Base-by-base conservation (phyloP, 2,113 vertebrate species). In the Scatophagus argus region DNA sequence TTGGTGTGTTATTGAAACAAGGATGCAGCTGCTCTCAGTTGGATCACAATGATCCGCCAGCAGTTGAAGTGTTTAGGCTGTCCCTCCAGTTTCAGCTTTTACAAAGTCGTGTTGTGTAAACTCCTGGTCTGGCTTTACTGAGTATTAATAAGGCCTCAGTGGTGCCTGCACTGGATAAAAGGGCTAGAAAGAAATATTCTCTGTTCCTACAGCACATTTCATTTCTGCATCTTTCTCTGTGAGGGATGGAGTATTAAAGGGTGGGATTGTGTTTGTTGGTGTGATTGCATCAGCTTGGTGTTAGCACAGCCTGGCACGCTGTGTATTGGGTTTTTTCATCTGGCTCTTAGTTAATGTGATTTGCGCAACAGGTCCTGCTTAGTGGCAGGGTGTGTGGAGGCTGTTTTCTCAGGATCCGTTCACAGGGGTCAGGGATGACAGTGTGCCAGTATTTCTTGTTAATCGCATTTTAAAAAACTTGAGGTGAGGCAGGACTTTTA, bases 11-110 rank as follows among this genome's bases (percentile, higher is more conserved):
- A 67, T 68, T 79, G 79, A 82, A 88, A 77, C 70, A 39, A 64
- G 65, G 85, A 75, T 80, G 72, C 86, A 88, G 86, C 88, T 88
- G 88, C 88, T 87, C 86, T 71, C 87, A 60, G 84, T 71, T 83
- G 84, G 83, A 86, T 83, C 60, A 23, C 75, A 58, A 17, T 75
- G 76, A 86, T 81, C 85, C 2, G 49, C 74, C 81, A 86, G 83
- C 76, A 82, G 62, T 69, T 72, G 60, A 87, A 87, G 79, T 86
- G 67, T 84, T 87, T 83, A 74, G 69, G 79, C 61, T 84, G 44
- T 77, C 14, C 38, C 81, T 52, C 82, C 71, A 54, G 67, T 82
- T 70, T 70, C 46, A 62, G 85, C 47, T 63, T 38, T 67, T 59
- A 39, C 77, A 59, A 68, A 87, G 77, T 83, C 77, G 47, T 43